A percentile compares a stretch with the other conserved stretches of the same genome.
These are phyloP conservation scores for Arenaria interpres DNA, from an alignment of 2,113 vertebrate species.

Conservation along the genomic window DNA sequence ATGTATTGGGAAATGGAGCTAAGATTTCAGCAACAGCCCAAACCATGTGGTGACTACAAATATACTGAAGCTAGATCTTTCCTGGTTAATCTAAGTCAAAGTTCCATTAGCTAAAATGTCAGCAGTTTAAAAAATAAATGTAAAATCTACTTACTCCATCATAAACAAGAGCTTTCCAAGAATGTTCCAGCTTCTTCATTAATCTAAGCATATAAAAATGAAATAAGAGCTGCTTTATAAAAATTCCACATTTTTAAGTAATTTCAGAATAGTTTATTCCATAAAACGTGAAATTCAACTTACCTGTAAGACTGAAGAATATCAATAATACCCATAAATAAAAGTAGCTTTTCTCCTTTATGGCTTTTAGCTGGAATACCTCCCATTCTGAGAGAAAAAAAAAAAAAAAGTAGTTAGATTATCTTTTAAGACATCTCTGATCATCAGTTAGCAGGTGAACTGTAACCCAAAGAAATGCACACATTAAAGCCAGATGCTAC, in stretches of 20 bases:
- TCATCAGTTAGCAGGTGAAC: not conserved
- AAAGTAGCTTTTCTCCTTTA: constrained; percentile 92
- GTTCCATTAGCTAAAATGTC: not conserved
- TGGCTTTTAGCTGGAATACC: constrained; percentile 96
- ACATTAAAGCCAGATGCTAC: not conserved
- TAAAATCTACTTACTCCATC: constrained; percentile 86
- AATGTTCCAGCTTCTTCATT: constrained; percentile 98
- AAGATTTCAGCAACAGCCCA: not conserved
- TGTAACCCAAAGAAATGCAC: not conserved
- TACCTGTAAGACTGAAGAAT: constrained; percentile 98
- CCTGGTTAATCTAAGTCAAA: not conserved
- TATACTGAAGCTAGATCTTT: not conserved
- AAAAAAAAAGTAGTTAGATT: not conserved
- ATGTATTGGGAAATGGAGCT: not conserved
- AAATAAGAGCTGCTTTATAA: not conserved
- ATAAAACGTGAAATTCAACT: not conserved
- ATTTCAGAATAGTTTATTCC: not conserved
- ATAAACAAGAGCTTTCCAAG: constrained; percentile 98
- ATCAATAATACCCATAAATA: constrained; percentile 98
- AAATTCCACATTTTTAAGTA: not conserved
- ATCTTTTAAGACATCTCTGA: not conserved
- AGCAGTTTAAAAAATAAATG: not conserved
- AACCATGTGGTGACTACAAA: not conserved
- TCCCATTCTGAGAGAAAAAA: constrained; percentile 85
- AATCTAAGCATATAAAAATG: constrained; percentile 76